Conservation (phyloP, 1,140 invertebrate genomes). For the Drosophila aff. region DNA sequence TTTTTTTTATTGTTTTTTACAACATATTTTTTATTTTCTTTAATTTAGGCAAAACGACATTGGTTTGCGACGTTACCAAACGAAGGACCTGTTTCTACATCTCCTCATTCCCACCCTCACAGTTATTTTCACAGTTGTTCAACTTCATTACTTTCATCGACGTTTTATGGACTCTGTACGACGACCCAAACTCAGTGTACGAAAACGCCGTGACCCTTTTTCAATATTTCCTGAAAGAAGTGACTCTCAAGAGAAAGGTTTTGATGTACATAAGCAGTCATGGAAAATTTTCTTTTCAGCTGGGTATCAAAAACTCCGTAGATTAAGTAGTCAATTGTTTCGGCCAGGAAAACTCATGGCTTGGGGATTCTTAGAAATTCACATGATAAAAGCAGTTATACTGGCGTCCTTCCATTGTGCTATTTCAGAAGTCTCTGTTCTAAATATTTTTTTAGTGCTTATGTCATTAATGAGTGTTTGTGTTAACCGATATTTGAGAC, state of each 20-base stretch:
- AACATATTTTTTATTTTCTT: too few species aligned
- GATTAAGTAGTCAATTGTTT: constrained; percentile 42
- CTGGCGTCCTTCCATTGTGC: constrained; percentile 88
- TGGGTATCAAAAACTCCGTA: constrained; percentile 22
- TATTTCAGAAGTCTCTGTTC: constrained; percentile 68
- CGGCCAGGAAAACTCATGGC: constrained; percentile 53
- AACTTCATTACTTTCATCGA: constrained; percentile 98
- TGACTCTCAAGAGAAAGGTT: neutral
- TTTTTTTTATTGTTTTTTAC: too few species aligned
- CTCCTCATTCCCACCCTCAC: constrained; percentile 96
- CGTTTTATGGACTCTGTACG: constrained; percentile 70
- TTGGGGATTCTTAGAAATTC: constrained; percentile 96
- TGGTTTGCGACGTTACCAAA: constrained; percentile 94
- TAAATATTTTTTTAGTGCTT: constrained; percentile 91
- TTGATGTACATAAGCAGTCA: constrained; percentile 14
- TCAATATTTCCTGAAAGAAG: neutral
- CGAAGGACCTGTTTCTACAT: constrained; percentile 94
- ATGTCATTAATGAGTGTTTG: constrained; percentile 90
- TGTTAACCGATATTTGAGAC: constrained; percentile 88
- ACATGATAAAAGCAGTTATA: constrained; percentile 95
- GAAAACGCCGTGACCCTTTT: neutral
- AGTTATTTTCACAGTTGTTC: constrained; percentile 97
- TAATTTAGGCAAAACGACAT: constrained; percentile 94
- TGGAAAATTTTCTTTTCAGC: constrained; percentile 42
- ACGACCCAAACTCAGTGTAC: constrained; percentile 28